These are phyloP conservation scores for Cheilosia vernalis DNA, from an alignment of 2,888 invertebrate genomes.

Conservation along the genomic window DNA sequence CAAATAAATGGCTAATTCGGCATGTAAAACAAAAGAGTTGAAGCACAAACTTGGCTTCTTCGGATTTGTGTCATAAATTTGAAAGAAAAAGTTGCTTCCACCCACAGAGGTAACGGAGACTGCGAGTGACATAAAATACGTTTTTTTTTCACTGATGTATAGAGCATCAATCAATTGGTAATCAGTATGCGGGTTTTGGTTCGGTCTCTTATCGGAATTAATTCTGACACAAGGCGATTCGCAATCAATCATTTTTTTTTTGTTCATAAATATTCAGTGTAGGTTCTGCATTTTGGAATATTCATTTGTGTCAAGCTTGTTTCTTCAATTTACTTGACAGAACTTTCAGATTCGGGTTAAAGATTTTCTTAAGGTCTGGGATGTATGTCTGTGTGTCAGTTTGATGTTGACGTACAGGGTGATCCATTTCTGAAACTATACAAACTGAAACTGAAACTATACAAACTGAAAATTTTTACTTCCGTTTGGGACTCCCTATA, in stretches of 20 bases:
- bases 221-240: slow-evolving; percentile 28
- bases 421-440: no score
- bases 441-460: no score
- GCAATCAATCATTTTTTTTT: slow-evolving; percentile 36
- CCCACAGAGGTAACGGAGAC: slow-evolving; percentile 10
- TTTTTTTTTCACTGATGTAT: no score
- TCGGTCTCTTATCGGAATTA: slow-evolving; percentile 38
- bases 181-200: slow-evolving; percentile 16
- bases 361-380: no score
- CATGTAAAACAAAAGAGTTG: slow-evolving; percentile 38
- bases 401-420: no score
- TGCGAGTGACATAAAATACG: slow-evolving; percentile 25
- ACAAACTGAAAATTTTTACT: no score
- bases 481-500: no score
- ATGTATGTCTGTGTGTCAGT: no score
- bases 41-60: slow-evolving; percentile 20
- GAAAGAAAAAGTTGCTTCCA: slow-evolving; percentile 37
- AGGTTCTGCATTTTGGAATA: background rate
- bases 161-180: slow-evolving; percentile 34
- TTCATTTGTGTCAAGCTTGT: no score
- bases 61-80: slow-evolving; percentile 51
- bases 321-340: no score
- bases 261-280: background rate
- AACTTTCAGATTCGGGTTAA: no score
- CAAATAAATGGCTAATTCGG: slow-evolving; percentile 25